Percentiles rank a stretch among this genome's conserved stretches.
Conservation (phyloP, 2,888 invertebrate genomes). For the Proisotoma minuta region DNA sequence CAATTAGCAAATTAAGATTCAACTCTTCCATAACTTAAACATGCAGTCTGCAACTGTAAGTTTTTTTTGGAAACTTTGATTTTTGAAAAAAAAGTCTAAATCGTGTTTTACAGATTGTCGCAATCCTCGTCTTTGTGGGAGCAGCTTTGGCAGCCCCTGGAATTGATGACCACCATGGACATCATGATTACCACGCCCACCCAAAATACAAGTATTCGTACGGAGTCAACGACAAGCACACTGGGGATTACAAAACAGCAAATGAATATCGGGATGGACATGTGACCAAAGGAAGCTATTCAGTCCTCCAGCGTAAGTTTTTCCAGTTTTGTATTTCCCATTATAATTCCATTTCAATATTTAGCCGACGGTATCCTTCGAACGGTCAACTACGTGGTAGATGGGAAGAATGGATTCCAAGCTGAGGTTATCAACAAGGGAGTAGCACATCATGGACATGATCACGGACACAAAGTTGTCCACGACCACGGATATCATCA, state of each 20-base stretch:
- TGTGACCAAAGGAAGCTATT: constrained; percentile 27
- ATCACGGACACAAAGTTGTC: constrained; percentile 7
- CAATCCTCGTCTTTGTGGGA: constrained; percentile 20
- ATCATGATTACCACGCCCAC: constrained; percentile 16
- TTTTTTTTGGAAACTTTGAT: too few species aligned
- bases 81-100: too few species aligned
- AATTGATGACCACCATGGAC: not conserved
- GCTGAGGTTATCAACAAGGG: constrained; percentile 30
- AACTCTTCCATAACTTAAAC: too few species aligned
- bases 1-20: too few species aligned
- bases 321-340: too few species aligned
- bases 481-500: not conserved
- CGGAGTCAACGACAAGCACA: constrained; percentile 24
- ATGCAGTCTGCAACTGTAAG: too few species aligned
- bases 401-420: constrained; percentile 22
- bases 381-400: constrained; percentile 17
- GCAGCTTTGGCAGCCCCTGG: constrained; percentile 19
- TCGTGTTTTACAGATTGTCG: constrained; percentile 20
- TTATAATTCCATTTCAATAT: too few species aligned
- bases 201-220: constrained; percentile 28
- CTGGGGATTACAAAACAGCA: constrained; percentile 32
- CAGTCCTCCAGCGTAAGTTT: constrained; percentile 16
- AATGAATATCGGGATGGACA: constrained; percentile 29
- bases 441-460: constrained; percentile 15
- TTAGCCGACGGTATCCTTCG: constrained; percentile 25